A percentile compares a stretch with the other conserved stretches of the same genome.
Evolutionary conservation across 1,140 invertebrate genomes (phyloP).

Genomic region (Drosophila sp.): DNA sequence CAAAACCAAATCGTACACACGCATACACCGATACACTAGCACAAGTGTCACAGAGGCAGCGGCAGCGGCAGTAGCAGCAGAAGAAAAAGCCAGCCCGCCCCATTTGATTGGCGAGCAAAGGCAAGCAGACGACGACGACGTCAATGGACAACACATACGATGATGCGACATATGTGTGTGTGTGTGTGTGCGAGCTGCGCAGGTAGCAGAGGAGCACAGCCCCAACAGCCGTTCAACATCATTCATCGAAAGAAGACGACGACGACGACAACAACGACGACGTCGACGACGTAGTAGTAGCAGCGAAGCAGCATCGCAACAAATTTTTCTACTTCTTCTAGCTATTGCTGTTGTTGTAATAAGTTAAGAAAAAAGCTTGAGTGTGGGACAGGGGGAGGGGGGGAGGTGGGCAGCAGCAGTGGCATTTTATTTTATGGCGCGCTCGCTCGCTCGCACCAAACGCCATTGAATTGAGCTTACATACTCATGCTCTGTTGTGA

Average conservation of each 20-base stretch:
- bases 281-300: conserved; percentile 31
- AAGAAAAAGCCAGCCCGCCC: conserved; percentile 62
- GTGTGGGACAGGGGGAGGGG: not conserved
- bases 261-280: conserved; percentile 41
- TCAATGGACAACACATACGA: conserved; percentile 66
- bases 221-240: conserved; percentile 53
- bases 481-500: conserved; percentile 53
- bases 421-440: conserved; percentile 58
- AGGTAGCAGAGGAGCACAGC: conserved; percentile 54
- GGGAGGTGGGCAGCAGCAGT: conserved; percentile 24
- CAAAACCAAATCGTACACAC: conserved; percentile 52
- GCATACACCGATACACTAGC: conserved; percentile 34
- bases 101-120: conserved; percentile 81
- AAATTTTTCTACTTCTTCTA: conserved; percentile 37
- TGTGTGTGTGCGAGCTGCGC: conserved; percentile 48
- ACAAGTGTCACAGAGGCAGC: conserved; percentile 63
- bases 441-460: conserved; percentile 69
- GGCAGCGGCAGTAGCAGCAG: conserved; percentile 37
- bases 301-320: conserved; percentile 58
- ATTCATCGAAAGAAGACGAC: conserved; percentile 67
- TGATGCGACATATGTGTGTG: conserved; percentile 37
- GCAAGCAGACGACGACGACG: conserved; percentile 68
- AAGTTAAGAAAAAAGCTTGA: conserved; percentile 51
- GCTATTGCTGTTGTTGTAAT: conserved; percentile 56
- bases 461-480: conserved; percentile 75